Percentiles rank a stretch among this genome's conserved stretches.
These are phyloP conservation scores for Epizoanthus scotinus DNA, from an alignment of 92 coral and sea anemone genomes.

Conservation along the genomic window DNA sequence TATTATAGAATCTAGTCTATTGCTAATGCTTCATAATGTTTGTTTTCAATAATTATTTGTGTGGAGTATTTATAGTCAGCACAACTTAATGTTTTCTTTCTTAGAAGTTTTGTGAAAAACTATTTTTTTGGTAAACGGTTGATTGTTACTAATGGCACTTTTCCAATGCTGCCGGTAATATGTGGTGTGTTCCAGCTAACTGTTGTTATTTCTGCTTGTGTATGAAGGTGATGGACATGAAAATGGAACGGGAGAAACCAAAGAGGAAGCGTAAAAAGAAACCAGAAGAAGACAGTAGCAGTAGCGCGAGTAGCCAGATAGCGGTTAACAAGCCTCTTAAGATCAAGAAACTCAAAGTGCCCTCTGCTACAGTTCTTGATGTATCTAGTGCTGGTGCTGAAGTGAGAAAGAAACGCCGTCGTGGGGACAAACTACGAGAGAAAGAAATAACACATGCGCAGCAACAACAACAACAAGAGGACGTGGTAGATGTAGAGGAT, in stretches of 20 bases:
- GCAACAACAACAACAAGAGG: constrained; percentile 54
- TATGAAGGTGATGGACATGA: constrained; percentile 68
- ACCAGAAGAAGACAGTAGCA: constrained; percentile 68
- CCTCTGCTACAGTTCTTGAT: constrained; percentile 27
- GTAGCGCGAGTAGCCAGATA: constrained; percentile 27
- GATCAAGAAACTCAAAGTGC: constrained; percentile 20
- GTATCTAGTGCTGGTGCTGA: constrained; percentile 43
- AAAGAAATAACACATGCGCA: constrained; percentile 16
- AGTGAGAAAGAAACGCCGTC: constrained; percentile 69
- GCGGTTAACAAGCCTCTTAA: neutral
- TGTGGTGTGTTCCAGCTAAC: neutral
- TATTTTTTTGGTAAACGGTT: neutral
- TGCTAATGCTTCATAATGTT: too few species aligned
- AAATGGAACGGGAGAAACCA: constrained; percentile 78
- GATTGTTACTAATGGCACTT: neutral
- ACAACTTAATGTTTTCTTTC: too few species aligned
- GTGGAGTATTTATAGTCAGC: too few species aligned
- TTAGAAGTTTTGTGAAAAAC: too few species aligned
- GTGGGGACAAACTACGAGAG: constrained; percentile 60
- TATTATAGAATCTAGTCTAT: too few species aligned
- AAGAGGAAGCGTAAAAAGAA: constrained; percentile 89
- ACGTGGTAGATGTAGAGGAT: constrained; percentile 72
- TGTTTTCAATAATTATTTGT: too few species aligned
- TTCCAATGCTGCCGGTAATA: neutral
- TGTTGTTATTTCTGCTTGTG: neutral